Conservation (phyloP, 1,140 invertebrate species). For the Akabosia matsudoensis region DNA sequence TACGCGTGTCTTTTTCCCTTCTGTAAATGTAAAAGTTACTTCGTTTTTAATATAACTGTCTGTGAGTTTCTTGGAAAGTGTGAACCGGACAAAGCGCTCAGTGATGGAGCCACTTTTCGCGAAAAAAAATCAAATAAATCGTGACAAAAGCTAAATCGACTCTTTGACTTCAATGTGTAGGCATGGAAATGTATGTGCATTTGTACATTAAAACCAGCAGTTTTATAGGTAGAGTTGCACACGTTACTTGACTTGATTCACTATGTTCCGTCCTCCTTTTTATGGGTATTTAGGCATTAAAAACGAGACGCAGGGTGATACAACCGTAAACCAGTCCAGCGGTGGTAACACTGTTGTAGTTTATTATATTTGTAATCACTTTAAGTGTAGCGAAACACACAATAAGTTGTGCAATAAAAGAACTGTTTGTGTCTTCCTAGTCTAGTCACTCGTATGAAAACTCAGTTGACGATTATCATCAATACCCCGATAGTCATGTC, state of each 20-base stretch:
- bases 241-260: background rate
- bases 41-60: no score
- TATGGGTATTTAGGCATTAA: background rate
- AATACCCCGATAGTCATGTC: background rate
- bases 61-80: background rate
- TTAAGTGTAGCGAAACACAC: background rate
- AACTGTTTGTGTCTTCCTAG: background rate
- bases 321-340: background rate
- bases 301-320: background rate
- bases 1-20: background rate
- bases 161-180: background rate
- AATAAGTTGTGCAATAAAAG: background rate
- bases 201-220: background rate
- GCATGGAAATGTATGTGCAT: background rate
- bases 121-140: background rate
- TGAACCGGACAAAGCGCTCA: background rate
- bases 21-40: background rate
- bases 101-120: background rate
- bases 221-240: background rate
- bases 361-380: background rate
- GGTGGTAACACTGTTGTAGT: background rate
- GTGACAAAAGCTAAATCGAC: background rate
- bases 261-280: background rate
- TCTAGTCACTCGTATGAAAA: background rate
- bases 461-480: background rate